A percentile compares a stretch with the other conserved stretches of the same genome.
Evolutionary conservation across 2,113 vertebrate species (phyloP).

Genomic region (Brachyhypopomus occidentalis): DNA sequence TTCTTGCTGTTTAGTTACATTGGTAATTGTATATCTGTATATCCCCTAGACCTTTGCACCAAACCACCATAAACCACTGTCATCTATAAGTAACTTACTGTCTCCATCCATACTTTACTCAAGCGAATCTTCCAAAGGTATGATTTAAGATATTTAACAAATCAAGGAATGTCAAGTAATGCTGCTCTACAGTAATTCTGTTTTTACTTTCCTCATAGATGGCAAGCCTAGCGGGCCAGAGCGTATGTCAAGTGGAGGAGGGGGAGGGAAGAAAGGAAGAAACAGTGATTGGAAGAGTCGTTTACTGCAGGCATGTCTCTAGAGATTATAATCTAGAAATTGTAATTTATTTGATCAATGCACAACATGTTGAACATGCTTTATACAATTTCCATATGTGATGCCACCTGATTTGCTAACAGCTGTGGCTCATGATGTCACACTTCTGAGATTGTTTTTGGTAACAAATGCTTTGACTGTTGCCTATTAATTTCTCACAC

Average conservation of each 20-base stretch:
- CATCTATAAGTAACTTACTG: slow-evolving; percentile 23
- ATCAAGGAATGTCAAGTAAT: too few species aligned
- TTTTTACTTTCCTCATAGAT: slow-evolving; percentile 5
- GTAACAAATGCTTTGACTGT: too few species aligned
- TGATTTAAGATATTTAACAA: not conserved
- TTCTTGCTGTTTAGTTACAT: not conserved
- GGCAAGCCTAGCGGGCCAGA: slow-evolving; percentile 53
- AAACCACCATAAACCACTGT: slow-evolving; percentile 41
- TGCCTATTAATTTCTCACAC: not conserved
- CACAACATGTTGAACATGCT: too few species aligned
- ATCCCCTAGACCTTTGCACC: slow-evolving; percentile 53
- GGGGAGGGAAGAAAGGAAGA: slow-evolving; percentile 62
- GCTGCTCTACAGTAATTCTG: not conserved
- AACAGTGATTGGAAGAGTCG: slow-evolving; percentile 76
- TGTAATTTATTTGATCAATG: too few species aligned
- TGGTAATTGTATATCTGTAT: not conserved
- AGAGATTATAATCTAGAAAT: too few species aligned
- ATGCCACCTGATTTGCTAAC: too few species aligned
- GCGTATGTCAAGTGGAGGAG: slow-evolving; percentile 41
- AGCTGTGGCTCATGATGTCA: too few species aligned
- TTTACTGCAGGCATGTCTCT: slow-evolving; percentile 63
- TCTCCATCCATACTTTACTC: slow-evolving; percentile 60
- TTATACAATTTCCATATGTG: too few species aligned
- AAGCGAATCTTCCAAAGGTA: slow-evolving; percentile 72
- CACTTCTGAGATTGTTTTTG: too few species aligned